These are phyloP conservation scores for Epistrophe grossulariae DNA, from an alignment of 2,888 invertebrate genomes.

Conservation along the genomic window DNA sequence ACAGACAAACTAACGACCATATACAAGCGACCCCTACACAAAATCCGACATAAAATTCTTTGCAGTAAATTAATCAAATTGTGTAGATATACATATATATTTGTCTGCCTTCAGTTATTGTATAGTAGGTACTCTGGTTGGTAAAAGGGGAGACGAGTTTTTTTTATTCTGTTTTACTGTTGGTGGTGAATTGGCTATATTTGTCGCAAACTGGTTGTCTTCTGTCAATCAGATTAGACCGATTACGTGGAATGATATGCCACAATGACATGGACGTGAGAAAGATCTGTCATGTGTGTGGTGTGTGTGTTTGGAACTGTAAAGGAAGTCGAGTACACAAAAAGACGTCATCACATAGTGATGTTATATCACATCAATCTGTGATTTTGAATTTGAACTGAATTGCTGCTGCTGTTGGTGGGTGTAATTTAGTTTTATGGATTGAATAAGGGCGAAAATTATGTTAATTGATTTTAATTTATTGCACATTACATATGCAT, in stretches of 20 bases:
- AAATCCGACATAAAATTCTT: constrained; percentile 62
- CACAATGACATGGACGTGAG: constrained; percentile 63
- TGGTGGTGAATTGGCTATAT: constrained; percentile 69
- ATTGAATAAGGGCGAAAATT: constrained; percentile 24
- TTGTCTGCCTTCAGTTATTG: constrained; percentile 3
- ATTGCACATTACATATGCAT: constrained; percentile 17
- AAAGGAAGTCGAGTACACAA: constrained; percentile 52
- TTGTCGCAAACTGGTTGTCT: constrained; percentile 68
- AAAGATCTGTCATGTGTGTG: constrained; percentile 60
- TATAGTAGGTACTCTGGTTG: not conserved
- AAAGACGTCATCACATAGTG: constrained; percentile 49
- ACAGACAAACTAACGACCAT: constrained; percentile 32
- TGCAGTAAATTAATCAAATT: constrained; percentile 68
- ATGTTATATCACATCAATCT: constrained; percentile 44
- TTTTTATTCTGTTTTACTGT: constrained; percentile 18
- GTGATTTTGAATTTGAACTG: not conserved
- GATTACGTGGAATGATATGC: constrained; percentile 70
- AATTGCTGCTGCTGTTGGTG: not conserved
- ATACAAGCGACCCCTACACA: constrained; percentile 54
- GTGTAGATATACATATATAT: not conserved
- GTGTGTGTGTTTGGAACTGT: constrained; percentile 46
- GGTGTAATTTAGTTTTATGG: constrained; percentile 13
- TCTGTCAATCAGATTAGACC: constrained; percentile 73
- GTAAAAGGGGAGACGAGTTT: constrained; percentile 22
- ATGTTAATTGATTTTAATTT: constrained; percentile 47